Evolutionary conservation across 2,797 vertebrate species (phyloP), one percentile per base, ranked within the genome.

Genomic region (Cossypha niveicapilla): DNA sequence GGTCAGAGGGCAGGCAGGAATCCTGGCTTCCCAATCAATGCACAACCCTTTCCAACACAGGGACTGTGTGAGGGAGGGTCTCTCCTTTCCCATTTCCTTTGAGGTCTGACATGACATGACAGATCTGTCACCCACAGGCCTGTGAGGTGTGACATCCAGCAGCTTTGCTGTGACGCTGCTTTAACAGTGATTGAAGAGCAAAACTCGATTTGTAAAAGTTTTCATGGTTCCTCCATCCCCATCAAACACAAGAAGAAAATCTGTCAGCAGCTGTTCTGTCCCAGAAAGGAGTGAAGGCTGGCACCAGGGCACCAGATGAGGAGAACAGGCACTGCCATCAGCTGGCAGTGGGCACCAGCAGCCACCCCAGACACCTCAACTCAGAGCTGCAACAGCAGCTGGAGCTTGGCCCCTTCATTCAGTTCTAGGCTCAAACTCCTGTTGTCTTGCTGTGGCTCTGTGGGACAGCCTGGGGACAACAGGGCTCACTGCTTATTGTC

Each of bases 131-230:
- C 77, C 56, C 57, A 16, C 54, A 25, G 27, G 37, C 47, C 39
- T 35, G 35, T 28, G 48, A 77, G 60, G 24, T 1, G 8, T 28
- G 54, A 70, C 78, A 92, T 47, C 35, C 10, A 2, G 23, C 44
- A 54, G 24, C 41, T 79, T 84, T 75, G 27, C 68, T 70, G 72
- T 0, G 30, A 60, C 25, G 61, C 34, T 87, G 72, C 75, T 85
- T 50, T 89, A 92, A 67, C 44, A 50, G 41, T 22, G 86, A 93
- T 16, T 63, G 86, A 85, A 81, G 86, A 89, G 77, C 67, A 92
- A 72, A 85, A 82, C 56, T 63, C 8, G 0, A 70, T 92, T 79
- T 94, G 58, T 84, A 66, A 79, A 84, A 58, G 56, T 63, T 70
- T 63, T 73, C 63, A 37, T 0, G 1, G 51, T 70, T 62, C 51